Conservation (phyloP, 2,797 vertebrate genomes). For the Phataginus tetradactyla region DNA sequence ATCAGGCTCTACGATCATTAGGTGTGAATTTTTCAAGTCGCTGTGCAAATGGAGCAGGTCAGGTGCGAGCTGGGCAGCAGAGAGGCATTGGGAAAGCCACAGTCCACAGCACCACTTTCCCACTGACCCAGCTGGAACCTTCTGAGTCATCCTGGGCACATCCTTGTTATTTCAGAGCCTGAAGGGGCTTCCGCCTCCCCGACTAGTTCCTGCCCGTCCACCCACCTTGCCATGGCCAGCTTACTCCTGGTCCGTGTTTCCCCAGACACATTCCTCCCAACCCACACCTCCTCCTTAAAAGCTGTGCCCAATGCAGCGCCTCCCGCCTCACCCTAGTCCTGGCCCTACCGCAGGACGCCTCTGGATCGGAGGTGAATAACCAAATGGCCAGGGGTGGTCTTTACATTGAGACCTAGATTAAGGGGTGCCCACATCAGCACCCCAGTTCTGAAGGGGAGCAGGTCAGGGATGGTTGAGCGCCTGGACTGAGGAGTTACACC, state of each 20-base stretch:
- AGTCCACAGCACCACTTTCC: not conserved
- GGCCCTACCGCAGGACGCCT: too few relatives aligned
- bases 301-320: not conserved
- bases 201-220: not conserved
- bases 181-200: too few relatives aligned
- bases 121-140: not conserved
- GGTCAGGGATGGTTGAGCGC: fast-evolving
- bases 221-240: not conserved
- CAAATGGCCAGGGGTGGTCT: too few relatives aligned
- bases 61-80: not conserved
- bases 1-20: fast-evolving
- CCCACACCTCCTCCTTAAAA: not conserved
- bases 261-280: too few relatives aligned
- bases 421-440: not conserved
- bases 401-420: too few relatives aligned
- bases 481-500: not conserved
- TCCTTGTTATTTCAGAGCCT: not conserved
- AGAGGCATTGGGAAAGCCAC: not conserved
- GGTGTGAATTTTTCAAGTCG: not conserved
- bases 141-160: too few relatives aligned
- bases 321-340: not conserved
- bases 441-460: not conserved
- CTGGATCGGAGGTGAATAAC: too few relatives aligned
- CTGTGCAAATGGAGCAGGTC: not conserved
- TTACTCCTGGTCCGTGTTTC: not conserved